phyloP scores from a whole-genome alignment of 2,113 vertebrate genomes.

The Protobothrops mucrosquamatus region DNA sequence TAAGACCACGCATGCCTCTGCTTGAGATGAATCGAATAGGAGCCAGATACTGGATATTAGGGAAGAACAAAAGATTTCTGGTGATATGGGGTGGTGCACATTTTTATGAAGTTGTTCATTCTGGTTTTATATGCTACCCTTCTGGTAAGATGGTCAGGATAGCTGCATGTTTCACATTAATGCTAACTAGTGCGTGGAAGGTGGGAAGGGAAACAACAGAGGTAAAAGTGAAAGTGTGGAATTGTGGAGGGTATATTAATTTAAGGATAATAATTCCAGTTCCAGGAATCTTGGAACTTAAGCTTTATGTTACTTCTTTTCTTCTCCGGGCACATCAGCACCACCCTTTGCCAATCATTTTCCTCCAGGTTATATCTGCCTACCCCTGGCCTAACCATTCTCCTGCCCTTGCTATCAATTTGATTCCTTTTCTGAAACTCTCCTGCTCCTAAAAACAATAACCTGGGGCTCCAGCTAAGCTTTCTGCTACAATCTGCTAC shows the following conservation, averaged over 20 bases:
- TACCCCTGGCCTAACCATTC: constrained; percentile 46
- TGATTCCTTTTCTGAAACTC: constrained; percentile 28
- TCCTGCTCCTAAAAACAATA: background rate
- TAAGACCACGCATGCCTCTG: background rate
- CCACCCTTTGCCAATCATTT: background rate
- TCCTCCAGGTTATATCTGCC: background rate
- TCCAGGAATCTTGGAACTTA: background rate
- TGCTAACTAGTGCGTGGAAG: background rate
- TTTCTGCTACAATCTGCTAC: background rate
- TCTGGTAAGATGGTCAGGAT: background rate
- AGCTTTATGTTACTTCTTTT: background rate
- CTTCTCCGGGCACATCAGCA: constrained; percentile 18
- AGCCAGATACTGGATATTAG: background rate
- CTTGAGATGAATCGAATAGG: background rate
- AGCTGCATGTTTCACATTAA: background rate
- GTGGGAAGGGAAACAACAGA: background rate
- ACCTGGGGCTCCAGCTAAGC: background rate
- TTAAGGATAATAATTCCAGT: background rate
- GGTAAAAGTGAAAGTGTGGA: background rate
- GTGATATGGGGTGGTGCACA: background rate
- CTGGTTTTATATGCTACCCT: background rate
- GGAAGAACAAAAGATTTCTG: background rate
- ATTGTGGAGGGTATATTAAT: rapidly evolving
- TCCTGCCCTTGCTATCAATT: background rate
- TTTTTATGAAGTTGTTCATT: background rate